Base-by-base conservation (phyloP, 2,113 vertebrate species). In the Aix galericulata region DNA sequence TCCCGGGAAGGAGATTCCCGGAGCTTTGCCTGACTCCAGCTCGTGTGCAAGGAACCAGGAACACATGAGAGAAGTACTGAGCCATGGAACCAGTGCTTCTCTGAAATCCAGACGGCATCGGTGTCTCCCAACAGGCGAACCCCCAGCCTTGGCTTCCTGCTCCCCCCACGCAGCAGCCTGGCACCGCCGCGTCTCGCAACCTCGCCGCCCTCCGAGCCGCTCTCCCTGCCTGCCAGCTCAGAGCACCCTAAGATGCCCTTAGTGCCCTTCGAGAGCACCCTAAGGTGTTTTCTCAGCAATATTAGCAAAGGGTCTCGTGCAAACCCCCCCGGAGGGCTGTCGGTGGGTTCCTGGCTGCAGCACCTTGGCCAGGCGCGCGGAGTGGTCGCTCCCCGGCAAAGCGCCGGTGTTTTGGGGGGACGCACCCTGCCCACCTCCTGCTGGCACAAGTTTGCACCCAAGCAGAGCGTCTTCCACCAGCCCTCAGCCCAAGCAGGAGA, bases 341-440 rank as follows among this genome's bases (percentile, higher is more conserved):
- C 1, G 7, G 34, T 4, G 53, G 40, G 71, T 17, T 60, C 44
- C 48, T 85, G 72, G 75, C 52, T 32, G 38, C 74, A 62, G 71
- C 26, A 79, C 40, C 36, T 8, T 8, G 31, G 38, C 38, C 75
- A 40, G n/a, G 59, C 40, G 48, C 40, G 22, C 0, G 0, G 38
- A 40, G 50, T 56, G 23, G 9, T 10, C 20, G 11, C 50, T 42
- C 42, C 6, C 38, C 23, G 5, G 2, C 17, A 13, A 25, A 31
- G 64, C 21, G 8, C 38, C 75, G 25, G 7, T 0, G 0, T 21
- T 4, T 32, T 0, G 1, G 40, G 13, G 9, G 0, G 10, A 11
- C 13, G 8, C 42, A 62, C 15, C 34, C 64, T 20, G 40, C 21
- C 17, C 27, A 5, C 17, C 55, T 9, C 0, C 0, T 17, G 53